These are phyloP conservation scores for Eonycteris spelaea DNA, from an alignment of 2,113 vertebrate species.

Conservation along the genomic window DNA sequence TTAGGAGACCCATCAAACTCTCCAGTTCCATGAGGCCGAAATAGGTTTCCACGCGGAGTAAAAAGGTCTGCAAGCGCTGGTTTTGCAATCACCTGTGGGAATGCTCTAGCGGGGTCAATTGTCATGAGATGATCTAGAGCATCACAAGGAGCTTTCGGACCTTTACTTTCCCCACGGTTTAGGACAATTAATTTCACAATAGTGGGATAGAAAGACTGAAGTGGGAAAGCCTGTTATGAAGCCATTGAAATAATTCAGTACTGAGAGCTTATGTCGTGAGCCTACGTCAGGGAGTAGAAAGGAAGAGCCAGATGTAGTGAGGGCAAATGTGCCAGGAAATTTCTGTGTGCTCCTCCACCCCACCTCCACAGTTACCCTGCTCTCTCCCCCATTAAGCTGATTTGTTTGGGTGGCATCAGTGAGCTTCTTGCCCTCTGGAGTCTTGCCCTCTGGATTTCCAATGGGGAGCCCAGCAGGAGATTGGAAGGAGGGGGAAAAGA, in stretches of 20 bases:
- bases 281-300: neutral
- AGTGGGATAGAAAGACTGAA: neutral
- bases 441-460: neutral
- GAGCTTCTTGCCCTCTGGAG: neutral
- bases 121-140: neutral
- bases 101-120: neutral
- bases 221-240: neutral
- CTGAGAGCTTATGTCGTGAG: neutral
- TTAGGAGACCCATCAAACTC: no score
- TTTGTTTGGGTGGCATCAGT: accelerated
- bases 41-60: neutral
- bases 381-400: neutral
- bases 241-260: neutral
- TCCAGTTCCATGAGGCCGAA: no score
- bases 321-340: neutral
- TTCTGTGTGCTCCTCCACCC: neutral
- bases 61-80: neutral
- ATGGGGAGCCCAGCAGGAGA: neutral
- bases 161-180: neutral
- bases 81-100: neutral
- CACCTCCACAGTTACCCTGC: neutral
- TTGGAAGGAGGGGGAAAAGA: neutral
- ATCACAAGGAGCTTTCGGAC: neutral
- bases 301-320: neutral
- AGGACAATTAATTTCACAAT: neutral